These are phyloP conservation scores for Drosophila oshimai DNA, from an alignment of 1,140 invertebrate species.

Conservation along the genomic window DNA sequence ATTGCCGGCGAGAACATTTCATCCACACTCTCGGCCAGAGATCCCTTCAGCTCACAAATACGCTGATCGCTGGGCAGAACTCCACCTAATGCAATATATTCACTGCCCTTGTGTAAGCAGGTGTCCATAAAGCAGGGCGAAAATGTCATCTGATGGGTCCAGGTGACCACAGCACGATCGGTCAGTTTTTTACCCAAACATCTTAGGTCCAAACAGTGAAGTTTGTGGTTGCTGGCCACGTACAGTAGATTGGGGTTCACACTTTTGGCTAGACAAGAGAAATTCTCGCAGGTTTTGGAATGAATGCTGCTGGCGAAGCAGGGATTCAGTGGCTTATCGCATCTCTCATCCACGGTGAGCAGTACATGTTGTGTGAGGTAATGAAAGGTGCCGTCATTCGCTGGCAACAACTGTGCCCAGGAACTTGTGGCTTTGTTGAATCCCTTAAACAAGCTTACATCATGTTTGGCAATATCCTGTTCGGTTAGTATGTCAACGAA, in stretches of 20 bases:
- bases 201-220: conserved; percentile 58
- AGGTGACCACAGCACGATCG: conserved; percentile 56
- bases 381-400: conserved; percentile 31
- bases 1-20: conserved; percentile 40
- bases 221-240: conserved; percentile 63
- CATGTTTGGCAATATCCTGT: conserved; percentile 43
- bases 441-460: conserved; percentile 37
- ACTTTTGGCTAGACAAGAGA: conserved; percentile 42
- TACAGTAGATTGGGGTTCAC: conserved; percentile 56
- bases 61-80: conserved; percentile 36
- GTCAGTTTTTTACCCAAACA: conserved; percentile 47
- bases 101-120: conserved; percentile 17
- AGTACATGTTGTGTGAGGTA: conserved; percentile 52
- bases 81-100: conserved; percentile 47
- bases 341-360: conserved; percentile 48
- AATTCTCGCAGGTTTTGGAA: conserved; percentile 34
- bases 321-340: conserved; percentile 33
- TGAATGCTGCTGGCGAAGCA: conserved; percentile 57
- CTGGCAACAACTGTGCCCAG: conserved; percentile 52
- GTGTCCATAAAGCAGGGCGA: conserved; percentile 53
- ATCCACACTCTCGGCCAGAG: neutral
- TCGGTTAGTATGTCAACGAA: conserved; percentile 42
- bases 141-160: conserved; percentile 65
- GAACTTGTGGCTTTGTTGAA: conserved; percentile 17
- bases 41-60: conserved; percentile 44